Evolutionary conservation across 2,888 invertebrate genomes (phyloP), one percentile per base, ranked within the genome.

Genomic region (Heliconius ethilla): DNA sequence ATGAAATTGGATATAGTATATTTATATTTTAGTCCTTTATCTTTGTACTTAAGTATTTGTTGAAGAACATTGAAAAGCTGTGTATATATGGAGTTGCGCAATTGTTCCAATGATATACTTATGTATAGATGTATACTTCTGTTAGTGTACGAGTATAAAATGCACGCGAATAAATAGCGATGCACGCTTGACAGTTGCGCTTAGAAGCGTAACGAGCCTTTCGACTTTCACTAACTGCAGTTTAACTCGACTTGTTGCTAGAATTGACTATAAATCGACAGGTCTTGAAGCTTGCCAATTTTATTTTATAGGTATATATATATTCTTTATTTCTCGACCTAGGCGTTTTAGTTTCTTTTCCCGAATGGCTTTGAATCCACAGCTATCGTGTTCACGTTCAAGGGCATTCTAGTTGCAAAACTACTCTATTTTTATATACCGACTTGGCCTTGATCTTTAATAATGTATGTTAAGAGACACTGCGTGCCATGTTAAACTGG

Each of bases 221-320:
- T 33, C 63, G 55, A 79, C 80, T 80, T 80, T 80, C 80, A 80
- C 80, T 77, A 25, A 75, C 29, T 70, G 25, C n/a, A 37, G 67
- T 33, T 72, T 33, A 72, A 55, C 55, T 33, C n/a, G 55, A 11
- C 51, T 9, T 55, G 29, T 55, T 13, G 72, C 55, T 33, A 59
- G 55, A 55, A 55, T 55, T 55, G 55, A 59, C 1, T 25, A 37
- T 9, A n/a, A 40, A 37, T 25, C 37, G 37, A 37, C 37, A 13
- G 3, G 22, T 22, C 9, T 55, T 55, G 22, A 55, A 55, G 22
- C 1, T 55, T 55, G 55, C 55, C 3, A 9, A 9, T 55, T 22
- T 55, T 55, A 15, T 1, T 45, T 45, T 45, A 45, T 45, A 15
- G 15, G 15, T 15, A 15, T 5, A 15, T 0, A 11, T 45, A 45